Conservation (phyloP, 2,888 invertebrate species). For the Taenaris catops region DNA sequence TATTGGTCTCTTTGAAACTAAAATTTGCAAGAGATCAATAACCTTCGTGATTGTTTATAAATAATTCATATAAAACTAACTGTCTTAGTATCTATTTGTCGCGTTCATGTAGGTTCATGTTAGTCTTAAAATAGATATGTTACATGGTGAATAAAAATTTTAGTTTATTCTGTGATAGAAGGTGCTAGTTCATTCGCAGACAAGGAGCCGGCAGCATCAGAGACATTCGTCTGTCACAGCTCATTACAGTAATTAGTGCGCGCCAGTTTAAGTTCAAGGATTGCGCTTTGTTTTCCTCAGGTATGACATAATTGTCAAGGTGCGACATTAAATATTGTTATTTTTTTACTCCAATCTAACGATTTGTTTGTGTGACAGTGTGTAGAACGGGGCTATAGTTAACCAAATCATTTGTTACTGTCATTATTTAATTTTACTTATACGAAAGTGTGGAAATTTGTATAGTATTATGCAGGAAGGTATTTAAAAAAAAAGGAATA, state of each 20-base stretch:
- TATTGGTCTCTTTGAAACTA: too few relatives aligned
- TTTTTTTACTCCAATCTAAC: too few relatives aligned
- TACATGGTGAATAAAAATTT: slow-evolving; percentile 61
- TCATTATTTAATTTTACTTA: too few relatives aligned
- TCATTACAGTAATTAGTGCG: slow-evolving; percentile 33
- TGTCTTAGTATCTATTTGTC: slow-evolving; percentile 5
- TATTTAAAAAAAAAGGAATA: background rate
- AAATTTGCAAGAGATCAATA: slow-evolving; percentile 20
- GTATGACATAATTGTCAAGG: slow-evolving; percentile 30
- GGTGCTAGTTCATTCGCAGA: slow-evolving; percentile 47
- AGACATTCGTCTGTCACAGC: slow-evolving; percentile 31
- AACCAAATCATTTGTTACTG: too few relatives aligned
- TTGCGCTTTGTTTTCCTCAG: slow-evolving; percentile 42
- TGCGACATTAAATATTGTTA: background rate
- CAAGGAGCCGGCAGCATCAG: slow-evolving; percentile 44
- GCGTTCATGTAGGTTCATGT: slow-evolving; percentile 17
- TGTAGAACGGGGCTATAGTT: too few relatives aligned
- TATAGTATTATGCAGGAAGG: too few relatives aligned
- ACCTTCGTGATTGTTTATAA: slow-evolving; percentile 14
- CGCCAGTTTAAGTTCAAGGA: slow-evolving; percentile 62
- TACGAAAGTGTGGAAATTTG: too few relatives aligned
- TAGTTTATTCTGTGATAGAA: slow-evolving; percentile 41
- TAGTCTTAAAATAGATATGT: slow-evolving; percentile 52
- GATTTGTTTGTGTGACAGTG: too few relatives aligned
- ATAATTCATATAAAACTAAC: slow-evolving; percentile 10